Conservation (phyloP, 2,113 vertebrate genomes). For the Mirza zaza region DNA sequence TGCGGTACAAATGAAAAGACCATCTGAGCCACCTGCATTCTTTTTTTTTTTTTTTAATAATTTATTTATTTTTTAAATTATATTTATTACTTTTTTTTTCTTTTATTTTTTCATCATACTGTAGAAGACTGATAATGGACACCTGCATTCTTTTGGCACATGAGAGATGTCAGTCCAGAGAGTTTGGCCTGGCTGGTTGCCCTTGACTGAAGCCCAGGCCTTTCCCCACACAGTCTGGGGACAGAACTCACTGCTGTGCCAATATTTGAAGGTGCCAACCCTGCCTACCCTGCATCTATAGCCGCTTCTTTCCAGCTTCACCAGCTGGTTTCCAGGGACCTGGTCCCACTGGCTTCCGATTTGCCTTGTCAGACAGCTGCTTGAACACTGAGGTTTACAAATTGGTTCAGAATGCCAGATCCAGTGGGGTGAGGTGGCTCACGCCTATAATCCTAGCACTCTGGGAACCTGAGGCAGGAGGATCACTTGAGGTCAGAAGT, state of each 20-base stretch:
- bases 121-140: no score
- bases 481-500: no score
- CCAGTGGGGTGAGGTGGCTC: not conserved
- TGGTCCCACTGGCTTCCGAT: not conserved
- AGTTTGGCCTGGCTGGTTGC: not conserved
- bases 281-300: not conserved
- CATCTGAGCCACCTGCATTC: not conserved
- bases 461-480: no score
- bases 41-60: not conserved
- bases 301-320: not conserved
- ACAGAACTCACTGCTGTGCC: not conserved
- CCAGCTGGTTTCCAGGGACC: conserved; percentile 36
- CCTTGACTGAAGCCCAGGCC: not conserved
- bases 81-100: no score
- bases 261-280: not conserved
- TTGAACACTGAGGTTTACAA: conserved; percentile 42
- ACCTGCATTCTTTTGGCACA: conserved; percentile 22
- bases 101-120: no score
- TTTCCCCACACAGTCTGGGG: not conserved
- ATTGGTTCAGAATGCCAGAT: conserved; percentile 43
- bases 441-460: no score
- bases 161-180: not conserved
- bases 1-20: conserved; percentile 34
- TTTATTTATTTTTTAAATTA: no score
- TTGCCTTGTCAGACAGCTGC: conserved; percentile 34